Percentiles rank a stretch among this genome's conserved stretches.
phyloP scores from a whole-genome alignment of 2,113 vertebrate species.

The Amphilophus citrinellus region DNA sequence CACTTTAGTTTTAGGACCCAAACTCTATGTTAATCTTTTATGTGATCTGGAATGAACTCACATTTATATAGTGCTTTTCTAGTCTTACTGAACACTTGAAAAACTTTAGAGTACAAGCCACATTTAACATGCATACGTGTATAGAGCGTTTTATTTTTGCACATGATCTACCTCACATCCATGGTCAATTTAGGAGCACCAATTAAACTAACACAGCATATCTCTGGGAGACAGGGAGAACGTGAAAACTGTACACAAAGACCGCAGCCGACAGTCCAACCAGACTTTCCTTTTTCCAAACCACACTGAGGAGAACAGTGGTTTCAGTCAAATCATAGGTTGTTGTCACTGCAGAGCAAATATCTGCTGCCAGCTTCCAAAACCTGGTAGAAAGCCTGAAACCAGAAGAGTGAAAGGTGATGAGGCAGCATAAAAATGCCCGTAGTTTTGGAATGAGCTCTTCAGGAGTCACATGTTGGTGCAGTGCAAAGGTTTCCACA shows the following conservation, averaged over 20 bases:
- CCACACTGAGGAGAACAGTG: background rate
- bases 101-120: background rate
- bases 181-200: background rate
- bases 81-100: background rate
- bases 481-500: background rate
- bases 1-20: background rate
- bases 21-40: background rate
- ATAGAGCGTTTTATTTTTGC: background rate
- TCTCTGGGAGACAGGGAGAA: background rate
- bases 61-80: background rate
- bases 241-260: background rate
- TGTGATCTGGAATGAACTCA: background rate
- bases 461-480: background rate
- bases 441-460: background rate
- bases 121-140: background rate
- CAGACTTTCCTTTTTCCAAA: background rate
- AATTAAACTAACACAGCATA: background rate
- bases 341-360: background rate
- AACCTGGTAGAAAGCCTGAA: background rate
- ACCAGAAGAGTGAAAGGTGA: background rate
- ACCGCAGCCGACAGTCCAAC: background rate
- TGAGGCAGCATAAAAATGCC: background rate
- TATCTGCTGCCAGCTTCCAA: slow-evolving; percentile 1
- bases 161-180: background rate
- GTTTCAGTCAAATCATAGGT: background rate